A percentile compares a stretch with the other conserved stretches of the same genome.
Conservation (phyloP, 1,140 invertebrate species). For the Acromyrmex echinatior region DNA sequence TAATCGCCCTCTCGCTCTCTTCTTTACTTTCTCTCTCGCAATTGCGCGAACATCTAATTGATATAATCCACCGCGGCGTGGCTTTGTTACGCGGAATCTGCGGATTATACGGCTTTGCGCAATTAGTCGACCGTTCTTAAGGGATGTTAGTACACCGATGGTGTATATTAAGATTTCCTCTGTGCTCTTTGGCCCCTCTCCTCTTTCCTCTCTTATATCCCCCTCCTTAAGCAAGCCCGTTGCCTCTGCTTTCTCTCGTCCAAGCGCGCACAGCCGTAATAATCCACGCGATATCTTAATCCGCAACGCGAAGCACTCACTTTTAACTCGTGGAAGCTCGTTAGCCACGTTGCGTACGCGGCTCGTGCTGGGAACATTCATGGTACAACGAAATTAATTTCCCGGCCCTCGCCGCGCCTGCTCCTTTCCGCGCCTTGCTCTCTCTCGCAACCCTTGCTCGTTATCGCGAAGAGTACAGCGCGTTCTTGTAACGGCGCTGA, state of each 20-base stretch:
- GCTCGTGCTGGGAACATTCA: slow-evolving; percentile 65
- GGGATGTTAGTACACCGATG: slow-evolving; percentile 68
- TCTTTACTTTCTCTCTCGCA: slow-evolving; percentile 21
- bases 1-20: slow-evolving; percentile 30
- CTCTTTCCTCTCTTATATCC: neutral
- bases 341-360: slow-evolving; percentile 57
- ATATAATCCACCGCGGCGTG: slow-evolving; percentile 73
- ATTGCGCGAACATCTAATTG: slow-evolving; percentile 64
- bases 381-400: slow-evolving; percentile 67
- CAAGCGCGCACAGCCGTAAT: slow-evolving; percentile 65
- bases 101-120: slow-evolving; percentile 72
- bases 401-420: slow-evolving; percentile 41
- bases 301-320: slow-evolving; percentile 60
- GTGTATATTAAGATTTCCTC: slow-evolving; percentile 55
- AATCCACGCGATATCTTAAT: slow-evolving; percentile 74
- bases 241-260: slow-evolving; percentile 40
- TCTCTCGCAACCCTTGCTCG: slow-evolving; percentile 55
- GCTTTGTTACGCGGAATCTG: slow-evolving; percentile 71
- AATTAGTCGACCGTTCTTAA: slow-evolving; percentile 70
- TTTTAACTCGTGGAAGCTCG: slow-evolving; percentile 67
- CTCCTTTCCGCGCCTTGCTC: slow-evolving; percentile 7
- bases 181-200: slow-evolving; percentile 6
- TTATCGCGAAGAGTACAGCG: slow-evolving; percentile 46
- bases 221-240: slow-evolving; percentile 46
- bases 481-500: slow-evolving; percentile 27